Evolutionary conservation across 1,140 invertebrate species (phyloP).

Genomic region (Galendromus occidentalis): DNA sequence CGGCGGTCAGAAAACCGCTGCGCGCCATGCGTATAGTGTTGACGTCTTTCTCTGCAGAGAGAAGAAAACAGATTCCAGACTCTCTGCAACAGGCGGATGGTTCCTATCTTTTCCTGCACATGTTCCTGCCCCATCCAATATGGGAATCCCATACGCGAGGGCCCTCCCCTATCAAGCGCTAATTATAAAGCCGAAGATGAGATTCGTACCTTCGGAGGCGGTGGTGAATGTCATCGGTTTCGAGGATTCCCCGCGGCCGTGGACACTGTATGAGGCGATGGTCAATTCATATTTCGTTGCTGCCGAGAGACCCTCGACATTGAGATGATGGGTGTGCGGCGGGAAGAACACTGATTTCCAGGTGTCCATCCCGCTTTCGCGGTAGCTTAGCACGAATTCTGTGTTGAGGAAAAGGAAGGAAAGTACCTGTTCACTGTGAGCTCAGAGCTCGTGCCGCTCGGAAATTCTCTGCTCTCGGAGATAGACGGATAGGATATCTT

Average conservation of each 20-base stretch:
- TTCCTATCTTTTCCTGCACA: too few relatives aligned
- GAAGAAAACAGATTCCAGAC: neutral
- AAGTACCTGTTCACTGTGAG: too few relatives aligned
- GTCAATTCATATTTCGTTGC: neutral
- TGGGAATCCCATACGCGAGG: too few relatives aligned
- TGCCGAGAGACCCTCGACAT: neutral
- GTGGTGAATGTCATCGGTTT: slow-evolving; percentile 4
- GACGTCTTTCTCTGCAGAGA: neutral
- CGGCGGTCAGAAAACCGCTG: neutral
- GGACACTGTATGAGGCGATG: slow-evolving; percentile 4
- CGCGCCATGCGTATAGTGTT: neutral
- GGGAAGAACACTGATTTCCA: slow-evolving; percentile 1
- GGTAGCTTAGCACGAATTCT: neutral
- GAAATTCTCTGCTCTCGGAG: too few relatives aligned
- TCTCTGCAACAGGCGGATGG: too few relatives aligned
- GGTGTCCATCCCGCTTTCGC: neutral
- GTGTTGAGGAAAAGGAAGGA: neutral
- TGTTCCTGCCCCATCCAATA: too few relatives aligned
- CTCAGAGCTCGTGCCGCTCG: too few relatives aligned
- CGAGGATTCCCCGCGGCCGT: neutral
- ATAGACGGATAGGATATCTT: too few relatives aligned
- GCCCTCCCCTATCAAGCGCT: too few relatives aligned
- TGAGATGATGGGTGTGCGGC: neutral
- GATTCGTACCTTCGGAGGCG: neutral
- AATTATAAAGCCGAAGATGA: too few relatives aligned